Evolutionary conservation across 1,140 invertebrate species (phyloP).

Genomic region (Muscidifurax raptorellus): DNA sequence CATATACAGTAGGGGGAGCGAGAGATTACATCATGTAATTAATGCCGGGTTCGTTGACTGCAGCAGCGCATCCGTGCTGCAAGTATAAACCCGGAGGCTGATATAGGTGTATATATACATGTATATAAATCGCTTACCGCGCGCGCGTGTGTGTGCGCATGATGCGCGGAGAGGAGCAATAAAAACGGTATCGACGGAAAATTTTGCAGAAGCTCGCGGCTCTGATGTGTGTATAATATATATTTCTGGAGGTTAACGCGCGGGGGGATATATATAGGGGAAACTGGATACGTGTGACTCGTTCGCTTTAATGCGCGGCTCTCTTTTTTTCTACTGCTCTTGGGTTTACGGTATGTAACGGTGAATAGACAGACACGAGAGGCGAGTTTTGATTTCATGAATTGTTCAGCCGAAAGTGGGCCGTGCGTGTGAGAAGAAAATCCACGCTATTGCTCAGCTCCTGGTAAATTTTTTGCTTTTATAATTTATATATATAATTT

Average conservation of each 20-base stretch:
- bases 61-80: not conserved
- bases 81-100: not conserved
- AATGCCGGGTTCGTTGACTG: constrained; percentile 63
- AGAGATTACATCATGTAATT: constrained; percentile 61
- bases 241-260: not conserved
- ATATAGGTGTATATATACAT: not conserved
- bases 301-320: not conserved
- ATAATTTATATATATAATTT: not conserved
- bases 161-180: not conserved
- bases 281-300: not conserved
- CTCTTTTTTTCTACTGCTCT: not conserved
- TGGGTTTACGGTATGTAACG: not conserved
- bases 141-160: not conserved
- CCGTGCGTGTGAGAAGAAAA: not conserved
- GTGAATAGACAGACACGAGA: not conserved
- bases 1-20: not conserved
- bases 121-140: not conserved
- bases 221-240: not conserved
- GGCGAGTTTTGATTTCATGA: constrained; percentile 28
- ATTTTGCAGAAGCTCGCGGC: not conserved
- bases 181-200: constrained; percentile 25
- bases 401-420: constrained; percentile 35
- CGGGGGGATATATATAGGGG: no score
- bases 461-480: no score
- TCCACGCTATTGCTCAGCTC: not conserved